Conservation (phyloP, 2,113 vertebrate genomes). For the Agelaius tricolor region DNA sequence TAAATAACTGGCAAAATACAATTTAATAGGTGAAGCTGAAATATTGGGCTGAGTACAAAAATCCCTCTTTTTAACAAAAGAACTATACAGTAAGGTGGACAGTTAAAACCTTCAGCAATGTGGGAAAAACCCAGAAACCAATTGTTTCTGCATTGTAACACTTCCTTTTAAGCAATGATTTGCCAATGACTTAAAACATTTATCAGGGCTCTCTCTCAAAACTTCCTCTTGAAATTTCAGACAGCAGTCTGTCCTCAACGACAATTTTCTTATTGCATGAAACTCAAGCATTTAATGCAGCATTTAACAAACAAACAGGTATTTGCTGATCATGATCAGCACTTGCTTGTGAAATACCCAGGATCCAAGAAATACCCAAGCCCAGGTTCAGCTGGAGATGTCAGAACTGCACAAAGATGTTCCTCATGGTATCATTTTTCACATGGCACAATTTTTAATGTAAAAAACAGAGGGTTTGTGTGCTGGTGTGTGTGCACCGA, state of each 20-base stretch:
- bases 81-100: neutral
- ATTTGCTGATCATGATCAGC: neutral
- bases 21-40: neutral
- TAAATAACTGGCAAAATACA: neutral
- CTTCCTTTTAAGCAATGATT: slow-evolving; percentile 12
- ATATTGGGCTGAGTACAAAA: neutral
- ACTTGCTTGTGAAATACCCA: neutral
- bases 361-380: neutral
- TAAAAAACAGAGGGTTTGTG: neutral
- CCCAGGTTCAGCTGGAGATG: neutral
- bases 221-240: neutral
- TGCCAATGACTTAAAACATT: neutral
- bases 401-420: neutral
- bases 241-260: neutral
- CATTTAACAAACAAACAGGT: neutral
- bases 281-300: neutral
- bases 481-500: neutral
- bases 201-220: neutral
- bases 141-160: slow-evolving; percentile 6
- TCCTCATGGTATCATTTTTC: neutral
- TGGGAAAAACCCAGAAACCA: neutral
- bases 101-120: neutral
- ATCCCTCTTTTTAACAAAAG: neutral
- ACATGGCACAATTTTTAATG: neutral
- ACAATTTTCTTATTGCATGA: neutral